Conservation (phyloP, 2,113 vertebrate species). For the Gorsachius goisagi region DNA sequence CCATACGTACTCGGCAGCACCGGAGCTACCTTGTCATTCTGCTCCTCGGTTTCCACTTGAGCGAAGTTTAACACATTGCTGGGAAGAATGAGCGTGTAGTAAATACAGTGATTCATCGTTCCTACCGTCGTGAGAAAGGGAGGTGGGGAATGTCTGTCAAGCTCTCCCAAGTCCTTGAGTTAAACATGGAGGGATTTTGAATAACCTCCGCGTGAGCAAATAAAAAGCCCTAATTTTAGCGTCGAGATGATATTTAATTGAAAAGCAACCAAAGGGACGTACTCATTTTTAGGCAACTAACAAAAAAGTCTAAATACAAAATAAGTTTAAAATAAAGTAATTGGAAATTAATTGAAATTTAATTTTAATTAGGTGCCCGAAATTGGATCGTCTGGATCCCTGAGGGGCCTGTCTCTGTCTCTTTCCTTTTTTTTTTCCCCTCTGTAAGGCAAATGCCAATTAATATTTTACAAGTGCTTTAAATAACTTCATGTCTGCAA, state of each 20-base stretch:
- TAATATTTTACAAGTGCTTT: constrained; percentile 51
- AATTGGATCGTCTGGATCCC: constrained; percentile 39
- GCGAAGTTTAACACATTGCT: neutral
- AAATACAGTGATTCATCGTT: constrained; percentile 55
- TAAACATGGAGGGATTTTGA: constrained; percentile 1
- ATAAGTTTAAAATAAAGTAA: constrained; percentile 47
- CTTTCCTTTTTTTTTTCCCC: neutral
- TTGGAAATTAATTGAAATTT: constrained; percentile 60
- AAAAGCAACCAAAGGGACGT: constrained; percentile 3
- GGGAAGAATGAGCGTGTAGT: neutral
- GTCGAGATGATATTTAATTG: constrained; percentile 25
- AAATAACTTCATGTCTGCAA: constrained; percentile 43
- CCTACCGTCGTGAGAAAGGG: neutral
- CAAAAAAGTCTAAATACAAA: constrained; percentile 34
- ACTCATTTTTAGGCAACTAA: constrained; percentile 1
- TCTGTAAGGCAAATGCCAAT: constrained; percentile 35
- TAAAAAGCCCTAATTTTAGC: constrained; percentile 30
- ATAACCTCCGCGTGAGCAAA: neutral
- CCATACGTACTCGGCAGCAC: rapidly evolving
- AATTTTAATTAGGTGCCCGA: constrained; percentile 57
- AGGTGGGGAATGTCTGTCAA: constrained; percentile 53
- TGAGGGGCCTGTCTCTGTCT: neutral
- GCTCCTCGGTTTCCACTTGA: neutral
- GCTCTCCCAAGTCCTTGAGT: constrained; percentile 41
- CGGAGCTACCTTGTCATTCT: neutral